Conservation (phyloP, 2,888 invertebrate genomes). For the Malacosoma neustria region DNA sequence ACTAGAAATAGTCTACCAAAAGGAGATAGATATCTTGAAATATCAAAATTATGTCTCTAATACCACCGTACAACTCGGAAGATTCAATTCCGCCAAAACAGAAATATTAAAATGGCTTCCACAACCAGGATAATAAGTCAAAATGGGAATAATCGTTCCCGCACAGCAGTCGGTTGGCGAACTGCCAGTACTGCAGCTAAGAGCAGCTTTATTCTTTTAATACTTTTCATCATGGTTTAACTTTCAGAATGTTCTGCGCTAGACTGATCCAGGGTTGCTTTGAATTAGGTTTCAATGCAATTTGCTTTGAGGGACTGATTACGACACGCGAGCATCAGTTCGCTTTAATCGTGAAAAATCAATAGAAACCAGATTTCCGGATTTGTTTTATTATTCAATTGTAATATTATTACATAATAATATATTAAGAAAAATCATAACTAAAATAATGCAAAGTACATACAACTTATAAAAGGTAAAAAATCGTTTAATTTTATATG, state of each 20-base stretch:
- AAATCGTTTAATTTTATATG: too few species aligned
- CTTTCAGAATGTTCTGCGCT: slow-evolving; percentile 2
- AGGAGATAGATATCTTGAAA: too few species aligned
- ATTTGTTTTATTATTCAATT: too few species aligned
- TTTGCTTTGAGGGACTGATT: background rate
- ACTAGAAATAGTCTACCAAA: too few species aligned
- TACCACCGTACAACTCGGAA: slow-evolving; percentile 1
- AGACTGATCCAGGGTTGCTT: background rate
- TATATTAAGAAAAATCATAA: too few species aligned
- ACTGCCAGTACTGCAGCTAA: slow-evolving; percentile 37
- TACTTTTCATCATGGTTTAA: slow-evolving; percentile 23
- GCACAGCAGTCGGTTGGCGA: slow-evolving; percentile 25
- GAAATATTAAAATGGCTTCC: slow-evolving; percentile 24
- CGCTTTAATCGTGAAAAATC: too few species aligned
- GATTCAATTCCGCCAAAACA: slow-evolving; percentile 10
- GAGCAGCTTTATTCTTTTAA: slow-evolving; percentile 32
- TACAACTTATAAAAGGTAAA: too few species aligned
- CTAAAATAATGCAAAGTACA: too few species aligned
- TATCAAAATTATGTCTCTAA: too few species aligned
- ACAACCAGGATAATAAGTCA: slow-evolving; percentile 25
- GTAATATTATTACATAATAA: too few species aligned
- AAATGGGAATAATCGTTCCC: slow-evolving; percentile 39
- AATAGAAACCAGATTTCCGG: too few species aligned
- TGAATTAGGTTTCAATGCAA: background rate
- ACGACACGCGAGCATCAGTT: background rate